Evolutionary conservation across 1,140 invertebrate genomes (phyloP), one percentile per base, ranked within the genome.

Genomic region (Cephus cinctus): DNA sequence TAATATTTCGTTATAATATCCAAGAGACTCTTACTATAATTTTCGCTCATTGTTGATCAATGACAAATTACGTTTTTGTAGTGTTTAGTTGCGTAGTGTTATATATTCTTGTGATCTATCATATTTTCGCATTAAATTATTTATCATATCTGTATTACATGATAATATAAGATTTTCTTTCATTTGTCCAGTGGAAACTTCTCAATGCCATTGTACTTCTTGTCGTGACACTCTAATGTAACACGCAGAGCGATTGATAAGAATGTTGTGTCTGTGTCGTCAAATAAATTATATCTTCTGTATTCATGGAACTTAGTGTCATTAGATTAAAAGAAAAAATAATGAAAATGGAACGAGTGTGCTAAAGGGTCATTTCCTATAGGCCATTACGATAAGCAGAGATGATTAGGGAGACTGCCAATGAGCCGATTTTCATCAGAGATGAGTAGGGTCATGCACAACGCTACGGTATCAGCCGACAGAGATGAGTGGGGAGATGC

Each of bases 21-120:
- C 14, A 36, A 36, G 15, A 36, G 12, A 36, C 8, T n/a, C n/a
- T n/a, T n/a, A n/a, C n/a, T 67, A 67, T 72, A 69, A 70, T 70
- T 72, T 71, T 54, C 60, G 64, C 47, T 68, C 67, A 70, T 73
- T 71, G 70, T 73, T 71, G 67, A 71, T 57, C 70, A 65, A 71
- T 73, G 67, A 70, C 15, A 15, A 63, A 63, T 63, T 67, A 66
- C 48, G 54, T 44, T 48, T 42, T 67, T 62, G 52, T n/a, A n/a
- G n/a, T n/a, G n/a, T n/a, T n/a, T n/a, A n/a, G n/a, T n/a, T n/a
- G n/a, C n/a, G n/a, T n/a, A n/a, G n/a, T n/a, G n/a, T n/a, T n/a
- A n/a, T n/a, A n/a, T n/a, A n/a, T n/a, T n/a, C n/a, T n/a, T n/a
- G n/a, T n/a, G n/a, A n/a, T n/a, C n/a, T n/a, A n/a, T n/a, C n/a